Base-by-base conservation (phyloP, 2,113 vertebrate species). In the Fregata magnificens region DNA sequence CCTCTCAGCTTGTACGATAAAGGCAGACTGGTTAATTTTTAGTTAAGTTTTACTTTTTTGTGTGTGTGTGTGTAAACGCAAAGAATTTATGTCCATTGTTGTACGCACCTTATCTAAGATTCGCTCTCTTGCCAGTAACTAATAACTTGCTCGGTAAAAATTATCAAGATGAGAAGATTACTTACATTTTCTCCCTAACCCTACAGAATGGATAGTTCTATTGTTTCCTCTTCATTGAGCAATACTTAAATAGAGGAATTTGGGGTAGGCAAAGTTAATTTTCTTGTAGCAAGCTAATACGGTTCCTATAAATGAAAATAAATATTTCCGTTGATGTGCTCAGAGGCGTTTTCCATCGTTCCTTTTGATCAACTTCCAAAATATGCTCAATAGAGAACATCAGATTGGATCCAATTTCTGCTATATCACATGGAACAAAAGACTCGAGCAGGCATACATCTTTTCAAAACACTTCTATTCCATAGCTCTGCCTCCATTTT, bases 401-500 rank as follows among this genome's bases (percentile, higher is more conserved):
- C 83, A 91, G 81, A 86, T 25, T 45, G 92, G 92, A 95, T 84
- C 92, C 56, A 34, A 20, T 83, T 84, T 44, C 94, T 90, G 80
- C 72, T 47, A 2, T 62, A 90, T 78, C 72, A 34, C 90, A 71
- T 0, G 16, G 91, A 95, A 95, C 97, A 97, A 97, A 97, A 97
- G 96, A 10, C 91, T 62, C 3, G 11, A 44, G 90, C 59, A 65
- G 88, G 77, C 94, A 92, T 8, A 82, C 77, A 85, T 95, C 94
- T 63, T 92, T 24, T 58, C 88, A 21, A 78, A 96, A 92, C 93
- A 88, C 88, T 76, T 72, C 80, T 84, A 26, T 29, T 79, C 83
- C 91, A 72, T 55, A 36, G 93, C 91, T 89, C 91, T 97, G 95
- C 96, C 94, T 97, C 97, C 96, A 97, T 97, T 94, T 95, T 96